A percentile compares a stretch with the other conserved stretches of the same genome.
These are phyloP conservation scores for Agrotis puta DNA, from an alignment of 2,888 invertebrate species.

Conservation along the genomic window DNA sequence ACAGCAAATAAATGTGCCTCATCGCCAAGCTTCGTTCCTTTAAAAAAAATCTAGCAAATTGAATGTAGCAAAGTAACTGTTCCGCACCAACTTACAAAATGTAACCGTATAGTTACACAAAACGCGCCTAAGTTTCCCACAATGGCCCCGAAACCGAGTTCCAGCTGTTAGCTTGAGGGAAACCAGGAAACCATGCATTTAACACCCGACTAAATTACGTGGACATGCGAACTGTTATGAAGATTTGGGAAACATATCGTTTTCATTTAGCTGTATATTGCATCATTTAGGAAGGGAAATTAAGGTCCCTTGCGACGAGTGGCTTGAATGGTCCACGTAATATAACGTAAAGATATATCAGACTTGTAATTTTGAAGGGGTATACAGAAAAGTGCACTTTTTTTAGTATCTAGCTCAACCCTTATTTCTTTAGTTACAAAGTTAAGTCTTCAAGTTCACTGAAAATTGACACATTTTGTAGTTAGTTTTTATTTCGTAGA, in stretches of 20 bases:
- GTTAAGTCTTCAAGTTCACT: no score
- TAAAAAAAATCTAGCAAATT: neutral
- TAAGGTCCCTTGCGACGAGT: neutral
- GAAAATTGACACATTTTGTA: no score
- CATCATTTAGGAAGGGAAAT: conserved; percentile 13
- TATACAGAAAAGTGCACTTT: neutral
- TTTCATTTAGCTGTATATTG: conserved; percentile 29
- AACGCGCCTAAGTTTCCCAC: neutral
- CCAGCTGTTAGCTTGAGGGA: conserved; percentile 4
- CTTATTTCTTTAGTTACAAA: neutral
- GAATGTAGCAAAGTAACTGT: neutral
- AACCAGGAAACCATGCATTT: conserved; percentile 26
- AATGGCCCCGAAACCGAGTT: neutral
- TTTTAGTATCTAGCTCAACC: neutral
- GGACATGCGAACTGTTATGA: conserved; percentile 15
- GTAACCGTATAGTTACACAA: conserved; percentile 27
- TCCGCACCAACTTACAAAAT: conserved; percentile 5
- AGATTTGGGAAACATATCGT: conserved; percentile 29
- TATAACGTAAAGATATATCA: neutral
- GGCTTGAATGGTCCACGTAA: neutral
- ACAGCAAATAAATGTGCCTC: neutral
- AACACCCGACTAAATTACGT: conserved; percentile 27
- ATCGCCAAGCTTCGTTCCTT: neutral
- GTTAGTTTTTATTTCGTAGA: no score
- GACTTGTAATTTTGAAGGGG: neutral